phyloP scores from a whole-genome alignment of 2,888 invertebrate genomes.

The Eurytoma adleriae region DNA sequence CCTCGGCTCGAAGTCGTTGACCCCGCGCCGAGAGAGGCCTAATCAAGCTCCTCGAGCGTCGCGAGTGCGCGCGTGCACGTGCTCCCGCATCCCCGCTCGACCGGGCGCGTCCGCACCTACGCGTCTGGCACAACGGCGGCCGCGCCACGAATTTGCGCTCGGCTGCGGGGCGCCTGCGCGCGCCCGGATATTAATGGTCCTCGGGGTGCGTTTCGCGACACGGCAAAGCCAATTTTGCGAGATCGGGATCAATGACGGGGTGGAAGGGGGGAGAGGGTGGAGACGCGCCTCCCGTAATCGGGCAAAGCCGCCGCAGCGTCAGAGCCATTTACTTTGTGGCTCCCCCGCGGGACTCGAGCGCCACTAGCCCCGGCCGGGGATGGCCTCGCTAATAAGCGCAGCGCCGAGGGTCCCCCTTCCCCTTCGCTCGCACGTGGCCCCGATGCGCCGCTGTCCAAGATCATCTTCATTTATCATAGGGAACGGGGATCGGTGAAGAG shows the following conservation, averaged over 20 bases:
- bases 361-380: background rate
- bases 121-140: too few species aligned
- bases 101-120: too few species aligned
- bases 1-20: slow-evolving; percentile 6
- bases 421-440: background rate
- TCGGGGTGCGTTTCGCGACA: slow-evolving; percentile 66
- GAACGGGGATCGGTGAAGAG: background rate
- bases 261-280: background rate
- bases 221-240: slow-evolving; percentile 67
- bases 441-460: background rate
- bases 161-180: background rate
- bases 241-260: slow-evolving; percentile 68
- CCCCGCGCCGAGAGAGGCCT: slow-evolving; percentile 12
- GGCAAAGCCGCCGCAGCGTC: slow-evolving; percentile 62
- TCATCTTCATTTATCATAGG: slow-evolving; percentile 39
- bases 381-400: slow-evolving; percentile 29
- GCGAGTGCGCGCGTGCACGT: background rate
- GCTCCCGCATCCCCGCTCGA: too few species aligned
- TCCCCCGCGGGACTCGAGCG: slow-evolving; percentile 11
- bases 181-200: slow-evolving; percentile 67
- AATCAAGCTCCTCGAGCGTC: slow-evolving; percentile 21
- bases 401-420: background rate
- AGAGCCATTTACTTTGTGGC: slow-evolving; percentile 68
- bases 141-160: background rate
- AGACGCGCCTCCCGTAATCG: slow-evolving; percentile 64